phyloP scores from a whole-genome alignment of 2,888 invertebrate species.

The Drosophila formosana region DNA sequence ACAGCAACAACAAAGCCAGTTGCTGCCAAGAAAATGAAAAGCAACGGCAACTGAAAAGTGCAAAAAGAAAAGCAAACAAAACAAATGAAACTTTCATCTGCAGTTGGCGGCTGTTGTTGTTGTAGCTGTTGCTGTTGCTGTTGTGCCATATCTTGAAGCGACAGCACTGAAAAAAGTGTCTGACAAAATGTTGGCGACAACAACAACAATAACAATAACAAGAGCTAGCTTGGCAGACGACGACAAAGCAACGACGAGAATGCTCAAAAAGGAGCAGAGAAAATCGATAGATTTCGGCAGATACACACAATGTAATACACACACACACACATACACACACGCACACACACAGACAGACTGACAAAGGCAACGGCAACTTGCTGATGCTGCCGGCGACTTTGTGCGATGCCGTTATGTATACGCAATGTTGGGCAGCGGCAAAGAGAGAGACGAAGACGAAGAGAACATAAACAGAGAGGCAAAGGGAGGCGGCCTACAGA shows the following conservation, averaged over 20 bases:
- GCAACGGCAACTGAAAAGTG: conserved; percentile 12
- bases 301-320: conserved; percentile 57
- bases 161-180: conserved; percentile 35
- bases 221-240: conserved; percentile 35
- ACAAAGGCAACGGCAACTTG: conserved; percentile 37
- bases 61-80: conserved; percentile 26
- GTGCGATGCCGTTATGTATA: conserved; percentile 52
- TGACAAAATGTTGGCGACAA: conserved; percentile 21
- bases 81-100: conserved; percentile 55
- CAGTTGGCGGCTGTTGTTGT: conserved; percentile 42
- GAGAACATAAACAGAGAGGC: background rate
- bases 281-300: conserved; percentile 75
- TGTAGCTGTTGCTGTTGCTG: conserved; percentile 15
- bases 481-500: background rate
- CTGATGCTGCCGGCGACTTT: conserved; percentile 58
- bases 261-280: conserved; percentile 66
- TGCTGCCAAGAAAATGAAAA: conserved; percentile 43
- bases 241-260: conserved; percentile 39
- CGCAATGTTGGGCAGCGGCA: conserved; percentile 45
- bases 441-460: background rate
- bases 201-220: conserved; percentile 31
- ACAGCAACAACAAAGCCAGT: conserved; percentile 3
- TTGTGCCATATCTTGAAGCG: conserved; percentile 61
- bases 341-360: conserved; percentile 20
- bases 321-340: conserved; percentile 11